These are phyloP conservation scores for Gymnogyps californianus DNA, from an alignment of 2,113 vertebrate genomes.

Conservation along the genomic window DNA sequence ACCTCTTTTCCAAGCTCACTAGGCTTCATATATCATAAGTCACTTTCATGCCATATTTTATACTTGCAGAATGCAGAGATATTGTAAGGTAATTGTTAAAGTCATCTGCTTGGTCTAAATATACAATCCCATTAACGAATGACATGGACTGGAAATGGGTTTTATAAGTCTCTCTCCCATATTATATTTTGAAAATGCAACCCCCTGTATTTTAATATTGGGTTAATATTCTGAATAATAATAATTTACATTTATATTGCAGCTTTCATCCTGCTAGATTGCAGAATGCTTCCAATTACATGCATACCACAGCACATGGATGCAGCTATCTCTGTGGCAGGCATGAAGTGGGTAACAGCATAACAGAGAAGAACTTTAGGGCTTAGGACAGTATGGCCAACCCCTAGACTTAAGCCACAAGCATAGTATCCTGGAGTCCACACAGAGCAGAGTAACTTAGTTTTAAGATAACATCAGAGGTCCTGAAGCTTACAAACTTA, in stretches of 20 bases:
- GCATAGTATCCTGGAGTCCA: background rate
- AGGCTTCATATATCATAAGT: background rate
- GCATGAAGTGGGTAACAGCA: background rate
- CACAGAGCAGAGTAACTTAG: background rate
- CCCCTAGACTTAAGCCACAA: background rate
- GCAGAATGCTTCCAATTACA: background rate
- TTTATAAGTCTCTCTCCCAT: background rate
- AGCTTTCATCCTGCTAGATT: background rate
- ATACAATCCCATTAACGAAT: background rate
- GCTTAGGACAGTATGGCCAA: background rate
- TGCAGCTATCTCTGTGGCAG: background rate
- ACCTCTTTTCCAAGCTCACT: background rate
- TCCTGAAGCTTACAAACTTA: background rate
- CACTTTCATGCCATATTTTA: background rate
- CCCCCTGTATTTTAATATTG: background rate
- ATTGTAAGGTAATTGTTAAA: background rate
- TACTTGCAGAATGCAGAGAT: background rate
- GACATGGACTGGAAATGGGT: background rate
- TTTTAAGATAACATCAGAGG: background rate
- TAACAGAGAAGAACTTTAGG: background rate
- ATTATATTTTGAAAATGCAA: background rate
- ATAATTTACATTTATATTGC: slow-evolving; percentile 21
- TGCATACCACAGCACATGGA: background rate
- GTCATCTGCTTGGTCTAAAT: background rate
- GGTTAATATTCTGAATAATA: slow-evolving; percentile 1